Conservation (phyloP, 2,888 invertebrate species). For the Mesorhabditis spiculigera region DNA sequence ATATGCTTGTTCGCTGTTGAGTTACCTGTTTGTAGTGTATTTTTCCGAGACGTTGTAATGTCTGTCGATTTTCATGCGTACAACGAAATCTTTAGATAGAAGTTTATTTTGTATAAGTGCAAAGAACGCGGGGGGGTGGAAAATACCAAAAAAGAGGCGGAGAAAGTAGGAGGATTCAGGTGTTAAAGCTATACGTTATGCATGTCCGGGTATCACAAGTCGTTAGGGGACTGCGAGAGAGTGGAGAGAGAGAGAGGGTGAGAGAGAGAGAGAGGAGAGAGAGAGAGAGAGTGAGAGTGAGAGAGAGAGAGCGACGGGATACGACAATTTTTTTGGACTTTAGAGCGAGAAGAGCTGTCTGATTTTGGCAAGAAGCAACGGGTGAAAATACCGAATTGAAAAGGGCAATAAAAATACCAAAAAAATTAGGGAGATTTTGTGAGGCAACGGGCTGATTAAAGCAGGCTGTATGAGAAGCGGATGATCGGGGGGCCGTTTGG, state of each 20-base stretch:
- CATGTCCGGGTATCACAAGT: not conserved
- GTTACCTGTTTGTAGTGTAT: not conserved
- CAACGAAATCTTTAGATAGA: not conserved
- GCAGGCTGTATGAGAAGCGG: no score
- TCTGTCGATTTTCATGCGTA: not conserved
- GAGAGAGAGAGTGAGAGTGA: not conserved
- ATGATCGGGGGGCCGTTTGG: no score
- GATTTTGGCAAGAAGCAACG: no score
- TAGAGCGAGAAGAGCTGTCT: no score
- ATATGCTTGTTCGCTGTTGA: no score
- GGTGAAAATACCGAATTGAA: no score
- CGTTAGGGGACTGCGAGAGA: not conserved
- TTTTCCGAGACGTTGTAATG: not conserved
- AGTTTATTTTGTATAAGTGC: slow-evolving; percentile 1
- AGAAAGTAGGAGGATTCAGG: not conserved
- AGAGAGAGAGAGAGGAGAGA: not conserved
- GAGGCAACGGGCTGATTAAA: no score
- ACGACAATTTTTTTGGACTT: no score
- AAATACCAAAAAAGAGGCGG: not conserved
- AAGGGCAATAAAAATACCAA: no score
- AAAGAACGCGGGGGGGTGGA: not conserved
- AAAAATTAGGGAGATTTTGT: no score
- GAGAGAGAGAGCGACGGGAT: no score
- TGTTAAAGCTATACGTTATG: not conserved
- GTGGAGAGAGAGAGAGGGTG: not conserved